phyloP scores from a whole-genome alignment of 2,797 vertebrate species.

The Picus viridis region DNA sequence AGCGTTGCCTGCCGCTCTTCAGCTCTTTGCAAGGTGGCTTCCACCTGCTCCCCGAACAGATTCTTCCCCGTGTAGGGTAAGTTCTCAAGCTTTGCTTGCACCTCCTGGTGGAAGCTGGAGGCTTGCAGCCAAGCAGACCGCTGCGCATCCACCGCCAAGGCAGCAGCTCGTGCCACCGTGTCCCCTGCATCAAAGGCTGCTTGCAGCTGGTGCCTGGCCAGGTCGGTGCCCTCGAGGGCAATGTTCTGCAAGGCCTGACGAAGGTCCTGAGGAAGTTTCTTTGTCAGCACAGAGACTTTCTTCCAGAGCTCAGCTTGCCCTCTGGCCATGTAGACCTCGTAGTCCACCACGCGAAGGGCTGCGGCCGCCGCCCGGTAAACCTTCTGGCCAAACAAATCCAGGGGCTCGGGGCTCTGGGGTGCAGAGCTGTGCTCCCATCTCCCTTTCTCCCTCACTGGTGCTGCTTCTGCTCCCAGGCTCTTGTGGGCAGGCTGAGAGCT shows the following conservation, averaged over 20 bases:
- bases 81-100: neutral
- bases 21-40: neutral
- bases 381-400: neutral
- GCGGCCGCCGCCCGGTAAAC: neutral
- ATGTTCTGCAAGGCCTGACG: accelerated
- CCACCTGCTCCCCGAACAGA: neutral
- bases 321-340: neutral
- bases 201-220: neutral
- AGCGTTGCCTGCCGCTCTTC: neutral
- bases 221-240: accelerated
- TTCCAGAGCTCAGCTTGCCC: neutral
- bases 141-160: neutral
- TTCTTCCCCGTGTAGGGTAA: neutral
- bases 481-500: neutral
- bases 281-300: neutral
- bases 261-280: neutral
- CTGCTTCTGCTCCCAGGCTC: neutral
- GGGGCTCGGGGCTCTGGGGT: accelerated
- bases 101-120: neutral
- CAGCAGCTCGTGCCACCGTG: accelerated
- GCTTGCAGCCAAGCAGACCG: neutral
- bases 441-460: accelerated
- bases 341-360: neutral
- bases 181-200: neutral
- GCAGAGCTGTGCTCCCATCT: neutral